These are phyloP conservation scores for Drosophila kokeensis DNA, from an alignment of 2,888 invertebrate species.

Conservation along the genomic window DNA sequence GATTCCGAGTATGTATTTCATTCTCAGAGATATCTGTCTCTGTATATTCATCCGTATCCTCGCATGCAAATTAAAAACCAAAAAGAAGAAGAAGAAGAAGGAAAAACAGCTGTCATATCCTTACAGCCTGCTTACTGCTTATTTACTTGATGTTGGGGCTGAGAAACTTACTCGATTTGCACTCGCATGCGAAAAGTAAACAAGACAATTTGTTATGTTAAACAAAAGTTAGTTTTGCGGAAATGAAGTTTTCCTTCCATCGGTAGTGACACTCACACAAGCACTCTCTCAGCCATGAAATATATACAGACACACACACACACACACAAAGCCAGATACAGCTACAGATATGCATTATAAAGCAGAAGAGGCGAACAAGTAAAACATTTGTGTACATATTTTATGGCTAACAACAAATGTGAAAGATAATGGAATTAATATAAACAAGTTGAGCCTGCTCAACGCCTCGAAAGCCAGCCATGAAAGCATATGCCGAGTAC, in stretches of 20 bases:
- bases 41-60: background rate
- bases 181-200: slow-evolving; percentile 70
- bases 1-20: background rate
- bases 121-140: background rate
- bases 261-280: slow-evolving; percentile 61
- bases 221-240: slow-evolving; percentile 80
- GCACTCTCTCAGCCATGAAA: background rate
- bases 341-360: slow-evolving; percentile 22
- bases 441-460: slow-evolving; percentile 29
- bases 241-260: slow-evolving; percentile 77
- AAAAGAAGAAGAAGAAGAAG: background rate
- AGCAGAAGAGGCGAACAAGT: slow-evolving; percentile 53
- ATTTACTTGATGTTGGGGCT: slow-evolving; percentile 20
- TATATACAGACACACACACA: slow-evolving; percentile 3
- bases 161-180: slow-evolving; percentile 44
- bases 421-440: slow-evolving; percentile 74
- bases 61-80: slow-evolving; percentile 40
- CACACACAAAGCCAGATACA: slow-evolving; percentile 8
- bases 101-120: slow-evolving; percentile 39
- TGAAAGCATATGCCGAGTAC: background rate
- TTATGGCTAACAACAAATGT: slow-evolving; percentile 51
- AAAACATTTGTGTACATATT: slow-evolving; percentile 66
- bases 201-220: slow-evolving; percentile 81
- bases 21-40: background rate
- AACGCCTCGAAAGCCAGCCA: background rate